phyloP scores from a whole-genome alignment of 2,113 vertebrate species.

The Rynchops niger region DNA sequence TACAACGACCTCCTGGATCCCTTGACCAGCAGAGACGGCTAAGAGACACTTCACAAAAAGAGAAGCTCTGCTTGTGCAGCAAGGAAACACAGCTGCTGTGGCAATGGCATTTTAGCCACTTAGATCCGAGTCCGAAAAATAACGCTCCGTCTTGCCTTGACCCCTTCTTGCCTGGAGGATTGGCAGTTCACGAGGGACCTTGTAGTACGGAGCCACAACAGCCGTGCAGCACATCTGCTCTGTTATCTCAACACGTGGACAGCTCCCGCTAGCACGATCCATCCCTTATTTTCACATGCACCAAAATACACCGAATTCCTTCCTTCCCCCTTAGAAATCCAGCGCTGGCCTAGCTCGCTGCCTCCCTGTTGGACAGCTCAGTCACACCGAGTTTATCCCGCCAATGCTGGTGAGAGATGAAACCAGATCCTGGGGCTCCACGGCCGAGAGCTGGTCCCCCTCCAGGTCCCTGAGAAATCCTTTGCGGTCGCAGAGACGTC shows the following conservation, averaged over 20 bases:
- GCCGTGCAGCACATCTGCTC: neutral
- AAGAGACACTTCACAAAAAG: neutral
- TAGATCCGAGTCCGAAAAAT: neutral
- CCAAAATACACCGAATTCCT: constrained; percentile 12
- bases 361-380: constrained; percentile 55
- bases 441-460: neutral
- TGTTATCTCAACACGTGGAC: neutral
- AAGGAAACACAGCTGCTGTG: neutral
- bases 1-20: neutral
- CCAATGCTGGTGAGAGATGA: constrained; percentile 23
- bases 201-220: neutral
- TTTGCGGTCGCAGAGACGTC: constrained; percentile 1
- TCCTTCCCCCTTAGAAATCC: constrained; percentile 7
- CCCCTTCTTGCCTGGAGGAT: neutral
- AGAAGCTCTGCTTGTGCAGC: neutral
- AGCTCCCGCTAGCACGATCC: neutral
- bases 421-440: constrained; percentile 39
- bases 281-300: constrained; percentile 27
- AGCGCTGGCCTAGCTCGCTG: neutral
- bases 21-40: neutral
- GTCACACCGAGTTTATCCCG: neutral
- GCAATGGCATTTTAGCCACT: neutral
- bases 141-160: neutral
- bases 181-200: neutral
- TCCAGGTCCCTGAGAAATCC: constrained; percentile 58